Conservation (phyloP, 2,888 invertebrate species). For the Agrochola lota region DNA sequence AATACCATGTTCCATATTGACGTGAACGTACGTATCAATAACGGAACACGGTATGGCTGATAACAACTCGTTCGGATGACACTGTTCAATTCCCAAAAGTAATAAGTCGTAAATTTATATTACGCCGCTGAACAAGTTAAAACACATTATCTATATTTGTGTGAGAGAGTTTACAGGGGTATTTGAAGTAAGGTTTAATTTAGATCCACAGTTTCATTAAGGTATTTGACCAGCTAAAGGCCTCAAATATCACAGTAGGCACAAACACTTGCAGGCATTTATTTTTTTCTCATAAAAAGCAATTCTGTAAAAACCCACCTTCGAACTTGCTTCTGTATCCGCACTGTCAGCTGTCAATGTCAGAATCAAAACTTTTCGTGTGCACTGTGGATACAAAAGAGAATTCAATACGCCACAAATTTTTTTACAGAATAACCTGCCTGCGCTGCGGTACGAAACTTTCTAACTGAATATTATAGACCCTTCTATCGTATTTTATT, state of each 20-base stretch:
- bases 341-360: conserved; percentile 40
- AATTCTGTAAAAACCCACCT: neutral
- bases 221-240: neutral
- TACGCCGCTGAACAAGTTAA: conserved; percentile 67
- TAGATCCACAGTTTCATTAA: conserved; percentile 10
- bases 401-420: conserved; percentile 1
- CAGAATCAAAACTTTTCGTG: conserved; percentile 31
- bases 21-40: conserved; percentile 49
- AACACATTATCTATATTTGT: conserved; percentile 55
- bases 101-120: conserved; percentile 83
- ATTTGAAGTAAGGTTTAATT: conserved; percentile 42
- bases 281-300: too few relatives aligned
- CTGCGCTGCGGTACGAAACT: neutral
- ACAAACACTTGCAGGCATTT: neutral
- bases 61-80: conserved; percentile 72
- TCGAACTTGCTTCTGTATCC: neutral
- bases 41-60: conserved; percentile 55
- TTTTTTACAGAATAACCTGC: neutral
- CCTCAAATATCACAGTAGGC: neutral
- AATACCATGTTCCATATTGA: neutral
- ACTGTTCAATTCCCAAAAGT: conserved; percentile 78
- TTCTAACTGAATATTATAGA: conserved; percentile 4
- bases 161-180: conserved; percentile 29
- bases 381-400: neutral
- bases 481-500: neutral